Evolutionary conservation across 2,888 invertebrate species (phyloP), one percentile per base, ranked within the genome.

Genomic region (Nomada flava): DNA sequence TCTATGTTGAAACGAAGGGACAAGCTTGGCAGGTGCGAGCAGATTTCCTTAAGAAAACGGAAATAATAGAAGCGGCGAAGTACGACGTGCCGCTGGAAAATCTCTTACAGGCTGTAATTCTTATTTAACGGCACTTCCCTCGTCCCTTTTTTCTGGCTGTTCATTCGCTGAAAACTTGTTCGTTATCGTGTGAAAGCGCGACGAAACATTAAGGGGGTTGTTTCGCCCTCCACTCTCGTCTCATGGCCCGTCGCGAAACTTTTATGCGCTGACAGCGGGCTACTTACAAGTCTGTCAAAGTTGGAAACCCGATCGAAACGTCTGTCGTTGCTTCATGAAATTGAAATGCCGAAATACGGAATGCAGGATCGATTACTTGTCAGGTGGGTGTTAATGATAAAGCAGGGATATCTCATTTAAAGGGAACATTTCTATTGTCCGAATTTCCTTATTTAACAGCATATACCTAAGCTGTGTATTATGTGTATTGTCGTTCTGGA

Each of bases 11-110:
- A 50, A 26, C 15, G 60, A 50, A 0, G 29, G 44, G 18, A 20
- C 26, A 52, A 69, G 0, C 52, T 77, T 69, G 36, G 59, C 13
- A 18, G 53, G 52, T 11, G 53, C 70, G 23, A 36, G 50, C 59
- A 69, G 79, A 62, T 77, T 70, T 79, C 70, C 69, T 79, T 65
- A 44, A 79, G 70, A 57, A 63, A 52, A 63, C 50, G 68, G 52
- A 63, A 64, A 76, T 44, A 64, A 76, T 62, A 76, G 63, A 52
- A 69, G 20, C 26, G 44, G 23, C 50, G 57, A 47, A 60, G 64
- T 36, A 70, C 60, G 53, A 77, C 59, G 70, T 65, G 70, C 36
- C 47, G 53, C 53, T 26, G 65, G 70, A 55, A 65, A 77, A 65
- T 65, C 65, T 79, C 70, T 71, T 36, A 47, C 52, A 23, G 23